Evolutionary conservation across 2,888 invertebrate species (phyloP), one percentile per base, ranked within the genome.

Genomic region (Drosophila setosimentum): DNA sequence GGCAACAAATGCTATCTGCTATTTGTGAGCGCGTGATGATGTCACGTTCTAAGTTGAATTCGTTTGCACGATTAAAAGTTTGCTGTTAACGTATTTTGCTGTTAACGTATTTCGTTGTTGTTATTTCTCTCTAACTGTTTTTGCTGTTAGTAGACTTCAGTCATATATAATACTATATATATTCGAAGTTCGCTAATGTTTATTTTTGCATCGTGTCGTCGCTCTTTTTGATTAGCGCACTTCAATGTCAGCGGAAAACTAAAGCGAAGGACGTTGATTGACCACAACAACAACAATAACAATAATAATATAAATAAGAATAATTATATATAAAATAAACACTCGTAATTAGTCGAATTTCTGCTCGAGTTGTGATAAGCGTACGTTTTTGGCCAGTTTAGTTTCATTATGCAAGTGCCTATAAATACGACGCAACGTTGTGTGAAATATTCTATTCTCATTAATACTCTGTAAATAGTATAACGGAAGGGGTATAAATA

Each of bases 31-130:
- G 88, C 88, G 88, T 87, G 87, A 88, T 88, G 87, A 88, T 88
- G 87, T 88, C 87, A 88, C 87, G 86, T 89, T 89, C 87, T 85
- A 87, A 89, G 78, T 89, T 87, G 80, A 82, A 78, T 78, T 83
- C 71, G 80, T 80, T 85, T 73, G 70, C 71, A 86, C 88, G 86
- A 86, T 82, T 86, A 80, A 88, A 80, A 69, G 83, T 76, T 85
- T 83, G 80, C 82, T 89, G 78, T 87, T 89, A 80, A 78, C 76
- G 73, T 80, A 72, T 73, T 78, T 68, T 63, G 59, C 61, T 68
- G 58, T 33, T 51, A 37, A 66, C 71, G 54, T 64, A 59, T 66
- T 57, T 64, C 50, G 32, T 35, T 62, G 51, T 60, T 58, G 21
- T 40, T 58, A 32, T 42, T 65, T 32, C 40, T 70, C 13, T 61